Evolutionary conservation across 2,797 vertebrate species (phyloP).

Genomic region (Pseudomugil gertrudae): DNA sequence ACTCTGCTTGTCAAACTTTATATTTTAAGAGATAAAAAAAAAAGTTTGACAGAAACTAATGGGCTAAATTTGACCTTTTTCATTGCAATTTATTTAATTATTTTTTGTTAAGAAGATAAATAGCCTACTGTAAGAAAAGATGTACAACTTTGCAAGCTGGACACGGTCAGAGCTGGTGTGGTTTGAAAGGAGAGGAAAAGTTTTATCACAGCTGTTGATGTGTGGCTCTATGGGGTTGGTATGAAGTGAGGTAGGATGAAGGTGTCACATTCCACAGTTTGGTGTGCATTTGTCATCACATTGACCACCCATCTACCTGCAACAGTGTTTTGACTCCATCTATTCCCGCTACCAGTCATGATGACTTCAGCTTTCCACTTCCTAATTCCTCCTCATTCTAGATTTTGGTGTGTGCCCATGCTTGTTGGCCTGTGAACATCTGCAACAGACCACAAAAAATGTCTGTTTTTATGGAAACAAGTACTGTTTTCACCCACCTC

Average conservation of each 20-base stretch:
- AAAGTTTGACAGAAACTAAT: background rate
- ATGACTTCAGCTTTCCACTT: no score
- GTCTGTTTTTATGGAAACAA: slow-evolving; percentile 45
- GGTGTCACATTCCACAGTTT: slow-evolving; percentile 86
- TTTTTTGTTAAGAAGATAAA: background rate
- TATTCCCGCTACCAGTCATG: background rate
- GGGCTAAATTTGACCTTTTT: background rate
- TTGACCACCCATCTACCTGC: slow-evolving; percentile 44
- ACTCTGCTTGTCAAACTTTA: background rate
- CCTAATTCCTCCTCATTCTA: background rate
- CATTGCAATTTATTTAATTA: background rate
- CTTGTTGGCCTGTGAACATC: slow-evolving; percentile 19
- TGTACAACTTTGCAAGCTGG: background rate
- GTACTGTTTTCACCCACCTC: slow-evolving; percentile 14
- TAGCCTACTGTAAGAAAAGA: background rate
- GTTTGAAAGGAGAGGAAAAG: background rate
- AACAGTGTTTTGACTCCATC: slow-evolving; percentile 20
- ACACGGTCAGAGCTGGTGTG: background rate
- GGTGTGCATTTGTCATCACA: slow-evolving; percentile 70
- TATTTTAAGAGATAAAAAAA: background rate
- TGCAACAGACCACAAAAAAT: slow-evolving; percentile 14
- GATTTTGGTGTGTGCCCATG: background rate
- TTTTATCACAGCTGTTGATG: slow-evolving; percentile 49
- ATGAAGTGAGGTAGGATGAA: slow-evolving; percentile 75
- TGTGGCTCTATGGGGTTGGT: slow-evolving; percentile 59